These are phyloP conservation scores for Taurulus bubalis DNA, from an alignment of 2,113 vertebrate species.

Conservation along the genomic window DNA sequence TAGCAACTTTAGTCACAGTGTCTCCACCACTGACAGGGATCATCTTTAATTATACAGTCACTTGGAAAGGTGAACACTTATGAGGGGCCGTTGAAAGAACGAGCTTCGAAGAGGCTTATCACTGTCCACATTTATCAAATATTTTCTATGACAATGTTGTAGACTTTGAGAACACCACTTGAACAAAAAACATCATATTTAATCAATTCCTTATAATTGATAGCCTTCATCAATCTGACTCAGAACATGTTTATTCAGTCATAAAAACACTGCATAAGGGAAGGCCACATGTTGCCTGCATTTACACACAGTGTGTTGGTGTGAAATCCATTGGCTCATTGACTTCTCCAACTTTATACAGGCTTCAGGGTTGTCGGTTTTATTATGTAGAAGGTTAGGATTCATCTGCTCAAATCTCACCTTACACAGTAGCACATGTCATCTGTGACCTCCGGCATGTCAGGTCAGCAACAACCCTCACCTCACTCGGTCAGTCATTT, in stretches of 20 bases:
- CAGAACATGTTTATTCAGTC: slow-evolving; percentile 16
- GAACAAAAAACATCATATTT: not conserved
- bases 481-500: slow-evolving; percentile 22
- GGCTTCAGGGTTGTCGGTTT: not conserved
- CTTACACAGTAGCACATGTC: not conserved
- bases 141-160: not conserved
- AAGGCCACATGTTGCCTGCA: slow-evolving; percentile 35
- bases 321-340: slow-evolving; percentile 21
- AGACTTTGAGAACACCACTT: not conserved
- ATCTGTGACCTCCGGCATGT: not conserved
- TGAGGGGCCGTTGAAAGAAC: slow-evolving; percentile 58
- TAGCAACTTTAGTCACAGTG: slow-evolving; percentile 57
- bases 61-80: slow-evolving; percentile 67
- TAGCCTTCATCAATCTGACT: slow-evolving; percentile 10
- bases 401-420: slow-evolving; percentile 13
- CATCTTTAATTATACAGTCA: slow-evolving; percentile 72
- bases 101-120: slow-evolving; percentile 48
- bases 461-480: not conserved
- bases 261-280: not conserved
- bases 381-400: not conserved
- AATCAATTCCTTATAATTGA: slow-evolving; percentile 1
- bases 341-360: slow-evolving; percentile 1
- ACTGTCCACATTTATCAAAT: slow-evolving; percentile 22
- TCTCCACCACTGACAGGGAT: slow-evolving; percentile 66
- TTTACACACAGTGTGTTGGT: slow-evolving; percentile 8